These are phyloP conservation scores for Mus pahari DNA, from an alignment of 2,113 vertebrate genomes.

Conservation along the genomic window DNA sequence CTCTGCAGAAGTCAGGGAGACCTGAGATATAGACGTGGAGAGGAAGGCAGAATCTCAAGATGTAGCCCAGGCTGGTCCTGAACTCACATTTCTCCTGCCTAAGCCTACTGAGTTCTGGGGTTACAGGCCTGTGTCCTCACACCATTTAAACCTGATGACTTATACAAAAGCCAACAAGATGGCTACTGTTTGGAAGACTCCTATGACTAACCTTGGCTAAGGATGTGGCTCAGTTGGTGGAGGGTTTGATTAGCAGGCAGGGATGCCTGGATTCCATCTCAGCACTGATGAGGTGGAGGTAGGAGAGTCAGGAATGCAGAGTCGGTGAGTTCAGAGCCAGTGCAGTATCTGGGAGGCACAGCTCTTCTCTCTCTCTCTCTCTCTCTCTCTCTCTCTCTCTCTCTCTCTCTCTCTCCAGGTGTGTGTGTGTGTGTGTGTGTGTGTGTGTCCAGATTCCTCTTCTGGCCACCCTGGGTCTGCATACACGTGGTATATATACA, in stretches of 20 bases:
- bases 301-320: neutral
- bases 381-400: too few species aligned
- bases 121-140: neutral
- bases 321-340: neutral
- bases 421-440: too few species aligned
- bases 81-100: neutral
- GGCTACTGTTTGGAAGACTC: neutral
- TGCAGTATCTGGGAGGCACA: too few species aligned
- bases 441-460: too few species aligned
- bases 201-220: neutral
- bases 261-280: neutral
- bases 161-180: neutral
- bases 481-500: too few species aligned
- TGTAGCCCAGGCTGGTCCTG: neutral
- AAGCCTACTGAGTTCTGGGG: neutral
- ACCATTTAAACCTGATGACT: neutral
- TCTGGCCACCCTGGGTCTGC: too few species aligned
- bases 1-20: neutral
- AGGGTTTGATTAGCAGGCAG: too few species aligned
- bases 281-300: neutral
- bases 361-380: too few species aligned
- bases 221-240: too few species aligned
- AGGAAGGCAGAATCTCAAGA: neutral
- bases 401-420: too few species aligned
- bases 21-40: neutral